Evolutionary conservation across 2,113 vertebrate species (phyloP).

Genomic region (Edolisoma coerulescens): DNA sequence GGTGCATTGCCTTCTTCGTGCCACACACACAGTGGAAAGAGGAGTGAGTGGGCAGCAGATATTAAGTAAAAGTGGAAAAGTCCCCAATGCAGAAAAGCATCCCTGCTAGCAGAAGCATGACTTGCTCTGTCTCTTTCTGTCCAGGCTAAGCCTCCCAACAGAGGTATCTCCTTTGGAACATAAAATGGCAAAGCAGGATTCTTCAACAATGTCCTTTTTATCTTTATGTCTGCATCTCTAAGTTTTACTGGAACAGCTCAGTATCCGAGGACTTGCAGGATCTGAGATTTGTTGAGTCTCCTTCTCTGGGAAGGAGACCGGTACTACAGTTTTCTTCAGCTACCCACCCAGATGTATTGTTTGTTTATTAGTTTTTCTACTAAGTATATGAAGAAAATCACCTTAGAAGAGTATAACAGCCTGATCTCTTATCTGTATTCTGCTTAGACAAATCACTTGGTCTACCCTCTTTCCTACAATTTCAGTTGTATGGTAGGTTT

Average conservation of each 20-base stretch:
- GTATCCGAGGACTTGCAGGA: not conserved
- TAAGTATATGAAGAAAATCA: not conserved
- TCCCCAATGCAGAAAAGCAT: not conserved
- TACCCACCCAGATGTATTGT: not conserved
- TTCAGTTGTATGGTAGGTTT: not conserved
- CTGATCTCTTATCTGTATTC: not conserved
- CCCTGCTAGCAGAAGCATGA: rapidly evolving
- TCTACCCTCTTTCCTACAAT: not conserved
- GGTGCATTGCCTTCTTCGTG: not conserved
- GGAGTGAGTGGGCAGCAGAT: not conserved
- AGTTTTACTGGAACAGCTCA: not conserved
- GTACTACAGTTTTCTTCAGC: not conserved
- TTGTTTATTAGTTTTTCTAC: not conserved
- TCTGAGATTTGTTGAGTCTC: not conserved
- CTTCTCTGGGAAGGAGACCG: not conserved
- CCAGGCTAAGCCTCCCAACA: not conserved
- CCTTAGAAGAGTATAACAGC: not conserved
- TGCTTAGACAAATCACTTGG: not conserved
- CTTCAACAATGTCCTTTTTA: not conserved
- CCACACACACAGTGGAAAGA: not conserved
- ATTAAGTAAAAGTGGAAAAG: not conserved
- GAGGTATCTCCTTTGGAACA: not conserved
- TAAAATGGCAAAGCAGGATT: not conserved
- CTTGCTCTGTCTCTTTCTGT: not conserved
- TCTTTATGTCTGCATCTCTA: not conserved